Evolutionary conservation across 2,113 vertebrate species (phyloP), one percentile per base, ranked within the genome.

Genomic region (Brevimyrus niger): DNA sequence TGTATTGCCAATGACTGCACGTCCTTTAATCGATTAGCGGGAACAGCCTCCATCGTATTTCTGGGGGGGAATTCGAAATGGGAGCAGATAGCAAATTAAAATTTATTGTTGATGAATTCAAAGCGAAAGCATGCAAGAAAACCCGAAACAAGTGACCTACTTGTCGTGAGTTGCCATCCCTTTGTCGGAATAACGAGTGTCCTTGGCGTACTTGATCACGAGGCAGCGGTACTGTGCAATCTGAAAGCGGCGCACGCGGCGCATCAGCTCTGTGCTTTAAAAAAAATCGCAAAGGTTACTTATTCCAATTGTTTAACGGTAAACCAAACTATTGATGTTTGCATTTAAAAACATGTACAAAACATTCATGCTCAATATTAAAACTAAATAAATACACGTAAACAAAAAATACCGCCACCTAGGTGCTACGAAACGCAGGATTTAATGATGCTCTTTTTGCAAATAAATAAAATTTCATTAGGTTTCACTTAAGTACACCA

Each of bases 201-300:
- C 98, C 91, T 96, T 98, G 90, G 96, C 96, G 0, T 99, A 99
- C 92, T 99, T 99, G 89, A 99, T 94, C 90, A 99, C 93, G 88
- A 99, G 87, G 90, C 98, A 99, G 76, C 90, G 95, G 91, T 99
- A 97, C 93, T 98, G 98, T 0, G 98, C 98, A 0, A 99, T 92
- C 93, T 98, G 97, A 94, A 99, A 99, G 31, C 98, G 96, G 0
- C 97, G 96, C 27, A 99, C 97, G 1, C 98, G 92, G 27, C 98
- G 94, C 96, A 99, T 97, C 88, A 99, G 93, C 90, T 99, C 98
- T 0, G 98, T 99, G 93, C 98, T 99, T 94, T 42, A 85, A 15
- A 80, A 17, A 80, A 80, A 0, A 42, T 80, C 90, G 95, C 97
- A 93, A 99, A 92, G 0, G 94, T 96, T 0, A 94, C 96, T 0